Evolutionary conservation across 1,140 invertebrate genomes (phyloP), one percentile per base, ranked within the genome.

Genomic region (Dinothrombium tinctorium): DNA sequence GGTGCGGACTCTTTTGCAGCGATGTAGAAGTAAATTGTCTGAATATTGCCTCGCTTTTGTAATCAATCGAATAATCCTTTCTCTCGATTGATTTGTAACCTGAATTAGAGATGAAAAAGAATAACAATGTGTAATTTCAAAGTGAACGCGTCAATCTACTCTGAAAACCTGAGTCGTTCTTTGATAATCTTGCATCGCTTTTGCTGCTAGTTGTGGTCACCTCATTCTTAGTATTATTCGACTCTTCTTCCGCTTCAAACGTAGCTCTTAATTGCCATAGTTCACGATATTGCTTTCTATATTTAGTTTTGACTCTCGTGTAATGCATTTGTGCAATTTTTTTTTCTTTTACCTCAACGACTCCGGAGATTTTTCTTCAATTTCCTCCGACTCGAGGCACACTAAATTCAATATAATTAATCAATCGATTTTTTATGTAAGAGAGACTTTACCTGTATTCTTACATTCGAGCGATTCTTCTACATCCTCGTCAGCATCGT

Each of bases 41-140:
- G 21, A 21, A 42, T 5, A 42, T 42, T 3, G 14, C 14, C 35
- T 42, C 40, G 3, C 19, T 33, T 36, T 42, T 42, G 14, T 12
- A 37, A 35, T 42, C 40, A 42, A 42, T 42, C 4, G 40, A 42
- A 42, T 42, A 42, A 26, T 42, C 40, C 23, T 23, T 12, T 24
- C 40, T 33, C 5, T 42, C 40, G 9, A 42, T 33, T 9, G 40
- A 42, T 42, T 33, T 33, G 22, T 42, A 42, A 20, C 31, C 40
- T 42, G 39, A 25, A 26, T 40, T 40, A 26, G 22, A 19, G 15
- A 22, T 1, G n/a, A 29, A 22, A 12, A 4, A 22, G 14, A 21
- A 29, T 11, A 29, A 38, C 37, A 38, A 9, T 11, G 22, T 38
- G 21, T 15, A 4, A 24, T 9, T 32, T 40, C 24, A 20, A 15